These are phyloP conservation scores for Hippopotamus amphibius DNA, from an alignment of 2,113 vertebrate genomes.

Conservation along the genomic window DNA sequence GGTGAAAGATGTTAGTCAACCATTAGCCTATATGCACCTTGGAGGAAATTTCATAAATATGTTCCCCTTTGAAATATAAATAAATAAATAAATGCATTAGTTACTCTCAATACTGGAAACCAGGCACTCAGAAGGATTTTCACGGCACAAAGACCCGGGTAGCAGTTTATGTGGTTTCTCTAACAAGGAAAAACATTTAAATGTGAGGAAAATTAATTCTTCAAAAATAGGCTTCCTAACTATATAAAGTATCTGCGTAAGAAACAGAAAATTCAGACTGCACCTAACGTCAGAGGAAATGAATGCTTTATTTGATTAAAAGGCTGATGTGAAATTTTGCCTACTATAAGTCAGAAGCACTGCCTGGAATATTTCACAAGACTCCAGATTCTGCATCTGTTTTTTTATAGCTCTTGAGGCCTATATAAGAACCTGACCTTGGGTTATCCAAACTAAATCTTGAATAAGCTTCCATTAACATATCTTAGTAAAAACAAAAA, in stretches of 20 bases:
- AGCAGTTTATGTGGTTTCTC: conserved; percentile 4
- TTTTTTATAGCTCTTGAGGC: conserved; percentile 42
- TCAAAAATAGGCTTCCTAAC: conserved; percentile 41
- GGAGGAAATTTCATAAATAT: background rate
- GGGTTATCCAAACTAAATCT: conserved; percentile 63
- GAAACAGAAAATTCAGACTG: conserved; percentile 54
- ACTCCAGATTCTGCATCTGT: conserved; percentile 51
- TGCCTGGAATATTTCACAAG: conserved; percentile 71
- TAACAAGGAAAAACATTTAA: conserved; percentile 55
- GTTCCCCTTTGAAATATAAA: background rate
- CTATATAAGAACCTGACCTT: conserved; percentile 43
- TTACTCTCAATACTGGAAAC: background rate
- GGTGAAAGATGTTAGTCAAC: background rate
- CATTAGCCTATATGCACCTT: background rate
- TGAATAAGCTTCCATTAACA: conserved; percentile 25
- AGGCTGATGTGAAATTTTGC: conserved; percentile 34
- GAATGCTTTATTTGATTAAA: conserved; percentile 67
- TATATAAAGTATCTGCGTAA: background rate
- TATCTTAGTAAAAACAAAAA: conserved; percentile 48
- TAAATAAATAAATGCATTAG: background rate
- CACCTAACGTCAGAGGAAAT: conserved; percentile 62
- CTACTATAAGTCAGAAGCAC: conserved; percentile 39
- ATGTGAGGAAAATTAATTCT: conserved; percentile 68
- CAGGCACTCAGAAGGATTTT: background rate
- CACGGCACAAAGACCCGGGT: background rate